Evolutionary conservation across 53 echinoderm and acorn worm genomes (phyloP), one percentile per base, ranked within the genome.

Genomic region (Temnopleurus reevesii): DNA sequence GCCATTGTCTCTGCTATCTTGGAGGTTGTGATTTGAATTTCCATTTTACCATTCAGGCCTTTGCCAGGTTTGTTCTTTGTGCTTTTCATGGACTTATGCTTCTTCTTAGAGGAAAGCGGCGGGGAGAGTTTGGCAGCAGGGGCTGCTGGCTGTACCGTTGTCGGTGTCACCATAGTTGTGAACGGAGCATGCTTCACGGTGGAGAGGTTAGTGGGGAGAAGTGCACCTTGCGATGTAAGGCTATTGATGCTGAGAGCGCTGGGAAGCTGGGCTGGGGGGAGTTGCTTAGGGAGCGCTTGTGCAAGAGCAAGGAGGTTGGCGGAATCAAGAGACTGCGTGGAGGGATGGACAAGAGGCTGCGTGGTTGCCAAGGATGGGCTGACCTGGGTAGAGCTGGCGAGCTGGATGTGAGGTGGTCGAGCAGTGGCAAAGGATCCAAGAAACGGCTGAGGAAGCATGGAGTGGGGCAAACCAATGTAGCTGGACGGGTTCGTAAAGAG

Each of bases 1-100:
- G 88, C 88, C 88, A 87, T 65, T 8, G 92, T 90, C 60, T 92
- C 81, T 51, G 89, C 92, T 8, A 92, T 92, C 51, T 90, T 81
- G n/a, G 92, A 92, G 10, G 92, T 92, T 12, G 92, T 92, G 45
- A 92, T 84, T 31, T 87, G 88, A 71, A 47, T 66, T 30, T 87
- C 88, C n/a, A 71, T 66, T 53, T 66, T 87, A 38, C 88, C 88
- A 15, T 85, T 85, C 7, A 66, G 35, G 21, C 53, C 34, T 28
- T 47, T 55, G 19, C 71, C 30, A 19, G 18, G 88, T 47, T 47
- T 51, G 46, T 9, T 51, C 49, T 49, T 28, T 10, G 88, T 66
- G 4, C 65, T 53, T 18, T 43, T 77, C n/a, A n/a, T n/a, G n/a
- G n/a, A n/a, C n/a, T n/a, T n/a, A n/a, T n/a, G n/a, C 41, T 71